Conservation (phyloP, 2,113 vertebrate species). For the Chionis minor region DNA sequence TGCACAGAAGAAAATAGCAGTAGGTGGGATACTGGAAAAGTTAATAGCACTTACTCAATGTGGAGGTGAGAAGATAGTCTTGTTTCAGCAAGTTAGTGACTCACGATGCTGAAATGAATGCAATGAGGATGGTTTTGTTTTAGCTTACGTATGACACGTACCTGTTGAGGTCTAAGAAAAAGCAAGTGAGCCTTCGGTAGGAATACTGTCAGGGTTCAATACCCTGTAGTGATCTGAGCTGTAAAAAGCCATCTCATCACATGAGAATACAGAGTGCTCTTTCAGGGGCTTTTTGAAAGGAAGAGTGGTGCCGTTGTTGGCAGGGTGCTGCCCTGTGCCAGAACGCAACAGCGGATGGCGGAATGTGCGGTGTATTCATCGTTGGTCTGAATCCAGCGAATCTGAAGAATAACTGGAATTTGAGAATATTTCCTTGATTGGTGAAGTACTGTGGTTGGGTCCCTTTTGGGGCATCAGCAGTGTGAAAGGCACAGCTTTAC, state of each 20-base stretch:
- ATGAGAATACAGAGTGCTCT: background rate
- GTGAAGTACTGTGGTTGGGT: background rate
- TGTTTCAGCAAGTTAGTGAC: conserved; percentile 1
- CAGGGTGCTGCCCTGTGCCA: conserved; percentile 45
- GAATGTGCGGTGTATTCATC: conserved; percentile 15
- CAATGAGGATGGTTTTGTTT: conserved; percentile 2
- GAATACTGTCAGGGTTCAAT: background rate
- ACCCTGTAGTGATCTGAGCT: background rate
- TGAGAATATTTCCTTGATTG: background rate
- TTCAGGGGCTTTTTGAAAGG: conserved; percentile 47
- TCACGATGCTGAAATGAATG: background rate
- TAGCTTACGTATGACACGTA: background rate
- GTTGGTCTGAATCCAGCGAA: background rate
- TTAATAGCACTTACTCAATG: conserved; percentile 4
- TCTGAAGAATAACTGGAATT: conserved; percentile 20
- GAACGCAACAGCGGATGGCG: background rate
- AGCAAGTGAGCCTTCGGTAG: background rate
- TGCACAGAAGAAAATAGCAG: conserved; percentile 5
- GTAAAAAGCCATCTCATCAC: background rate
- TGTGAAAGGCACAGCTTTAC: background rate
- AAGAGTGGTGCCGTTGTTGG: conserved; percentile 48
- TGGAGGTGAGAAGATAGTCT: conserved; percentile 16
- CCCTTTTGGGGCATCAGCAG: background rate
- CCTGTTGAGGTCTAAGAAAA: conserved; percentile 7
- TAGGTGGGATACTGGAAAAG: conserved; percentile 14